Base-by-base conservation (phyloP, 2,797 vertebrate genomes). In the Argentina silus region DNA sequence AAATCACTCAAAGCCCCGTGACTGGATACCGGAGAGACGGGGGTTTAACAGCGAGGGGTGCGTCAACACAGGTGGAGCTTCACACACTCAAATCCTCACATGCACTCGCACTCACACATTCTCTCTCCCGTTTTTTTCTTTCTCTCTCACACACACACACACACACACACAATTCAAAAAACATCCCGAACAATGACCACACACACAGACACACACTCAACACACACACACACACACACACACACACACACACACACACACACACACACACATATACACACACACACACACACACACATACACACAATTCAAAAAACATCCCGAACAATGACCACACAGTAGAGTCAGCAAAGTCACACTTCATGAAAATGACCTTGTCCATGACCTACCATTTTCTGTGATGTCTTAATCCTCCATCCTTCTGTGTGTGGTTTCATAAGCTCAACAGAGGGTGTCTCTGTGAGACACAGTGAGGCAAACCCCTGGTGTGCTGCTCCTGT, bases 401-500 rank as follows among this genome's bases (percentile, higher is more conserved):
- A 71, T 73, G 74, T 74, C 72, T 47, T 44, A 47, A 21, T 15
- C 55, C 76, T 42, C 70, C 3, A 15, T 21, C 15, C 70, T 74
- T 72, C 68, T 8, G 50, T 79, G 81, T 79, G 83, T 76, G 82
- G 60, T 79, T 82, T 79, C 72, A 53, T 83, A 79, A 86, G 78
- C 79, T 70, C 73, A 73, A 68, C 79, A 74, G 74, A 69, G 77
- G 74, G 78, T n/a, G n/a, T n/a, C n/a, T 73, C 81, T 80, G 67
- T 84, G 80, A 78, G 81, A 84, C 70, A 82, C 69, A 76, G 74
- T 81, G 77, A 85, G 85, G 85, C 85, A 80, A 74, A 84, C 72
- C 68, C 69, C 72, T 78, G 69, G 62, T 88, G 84, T 83, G 82
- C 86, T 82, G 76, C 66, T 59, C 80, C 78, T 87, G 78, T 78